A percentile compares a stretch with the other conserved stretches of the same genome.
phyloP scores from a whole-genome alignment of 2,113 vertebrate species.

The Mystacornis crossleyi region DNA sequence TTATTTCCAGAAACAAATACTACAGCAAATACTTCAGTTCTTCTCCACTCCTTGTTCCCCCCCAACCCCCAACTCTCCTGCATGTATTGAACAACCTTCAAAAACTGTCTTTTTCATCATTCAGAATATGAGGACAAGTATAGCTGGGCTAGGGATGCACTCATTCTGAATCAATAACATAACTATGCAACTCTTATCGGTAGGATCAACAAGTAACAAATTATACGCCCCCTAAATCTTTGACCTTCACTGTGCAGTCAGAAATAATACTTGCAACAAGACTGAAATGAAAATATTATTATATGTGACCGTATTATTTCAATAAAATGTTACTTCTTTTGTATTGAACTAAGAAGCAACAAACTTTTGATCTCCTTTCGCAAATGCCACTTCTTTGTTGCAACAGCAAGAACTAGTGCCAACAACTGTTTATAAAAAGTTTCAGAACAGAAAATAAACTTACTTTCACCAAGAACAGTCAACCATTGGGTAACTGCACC shows the following conservation, averaged over 20 bases:
- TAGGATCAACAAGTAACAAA: background rate
- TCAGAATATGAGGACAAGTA: background rate
- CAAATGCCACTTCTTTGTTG: background rate
- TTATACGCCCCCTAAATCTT: background rate
- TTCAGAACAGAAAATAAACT: constrained; percentile 8
- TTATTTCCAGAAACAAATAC: background rate
- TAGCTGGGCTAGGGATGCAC: background rate
- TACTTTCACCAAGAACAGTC: background rate
- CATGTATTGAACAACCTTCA: background rate
- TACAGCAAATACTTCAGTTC: background rate
- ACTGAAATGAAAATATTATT: background rate
- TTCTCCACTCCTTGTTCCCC: background rate
- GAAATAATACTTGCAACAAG: background rate
- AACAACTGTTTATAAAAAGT: background rate
- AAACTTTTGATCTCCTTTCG: background rate
- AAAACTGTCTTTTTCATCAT: background rate
- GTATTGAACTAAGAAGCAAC: background rate
- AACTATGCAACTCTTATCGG: background rate
- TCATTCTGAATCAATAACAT: background rate
- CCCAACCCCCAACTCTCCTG: background rate
- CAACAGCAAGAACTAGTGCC: background rate
- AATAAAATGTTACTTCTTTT: background rate
- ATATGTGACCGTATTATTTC: background rate
- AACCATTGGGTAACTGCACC: background rate
- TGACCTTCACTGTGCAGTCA: background rate